Conservation (phyloP, 2,113 vertebrate species). For the Channa argus region DNA sequence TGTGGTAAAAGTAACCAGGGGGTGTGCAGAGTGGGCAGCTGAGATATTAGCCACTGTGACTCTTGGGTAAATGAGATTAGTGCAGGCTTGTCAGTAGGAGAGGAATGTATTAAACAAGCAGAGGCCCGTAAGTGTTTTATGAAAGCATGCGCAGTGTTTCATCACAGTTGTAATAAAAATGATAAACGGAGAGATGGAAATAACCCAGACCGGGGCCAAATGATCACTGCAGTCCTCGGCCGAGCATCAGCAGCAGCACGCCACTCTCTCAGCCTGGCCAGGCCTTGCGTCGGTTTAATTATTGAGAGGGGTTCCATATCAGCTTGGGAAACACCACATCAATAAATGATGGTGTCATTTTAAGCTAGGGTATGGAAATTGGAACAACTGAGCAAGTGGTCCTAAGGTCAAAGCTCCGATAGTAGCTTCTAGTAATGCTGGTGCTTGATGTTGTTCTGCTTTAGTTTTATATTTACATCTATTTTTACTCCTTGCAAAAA, state of each 20-base stretch:
- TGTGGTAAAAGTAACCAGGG: conserved; percentile 6
- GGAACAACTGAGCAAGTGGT: conserved; percentile 54
- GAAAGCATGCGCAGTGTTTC: conserved; percentile 50
- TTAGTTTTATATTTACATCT: conserved; percentile 11
- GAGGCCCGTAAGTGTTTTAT: conserved; percentile 62
- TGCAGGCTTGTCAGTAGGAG: conserved; percentile 53
- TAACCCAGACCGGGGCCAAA: conserved; percentile 65
- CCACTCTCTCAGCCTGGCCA: conserved; percentile 27
- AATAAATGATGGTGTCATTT: conserved; percentile 80
- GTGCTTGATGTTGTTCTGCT: conserved; percentile 12
- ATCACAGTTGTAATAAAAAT: conserved; percentile 76
- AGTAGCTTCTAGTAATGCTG: conserved; percentile 1
- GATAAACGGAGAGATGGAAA: conserved; percentile 71
- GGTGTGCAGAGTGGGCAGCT: not conserved
- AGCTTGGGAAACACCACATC: conserved; percentile 78
- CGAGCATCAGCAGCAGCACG: conserved; percentile 36
- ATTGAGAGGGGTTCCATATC: conserved; percentile 80
- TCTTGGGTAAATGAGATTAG: conserved; percentile 66
- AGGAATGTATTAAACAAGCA: conserved; percentile 70
- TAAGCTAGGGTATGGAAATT: conserved; percentile 63
- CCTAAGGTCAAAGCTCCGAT: conserved; percentile 41
- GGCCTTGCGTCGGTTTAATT: conserved; percentile 71
- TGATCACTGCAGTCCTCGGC: conserved; percentile 56
- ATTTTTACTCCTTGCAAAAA: too few species aligned
- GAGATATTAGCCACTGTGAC: conserved; percentile 59